Percentiles rank a stretch among this genome's conserved stretches.
Conservation (phyloP, 2,797 vertebrate species). For the Margarornis squamiger region DNA sequence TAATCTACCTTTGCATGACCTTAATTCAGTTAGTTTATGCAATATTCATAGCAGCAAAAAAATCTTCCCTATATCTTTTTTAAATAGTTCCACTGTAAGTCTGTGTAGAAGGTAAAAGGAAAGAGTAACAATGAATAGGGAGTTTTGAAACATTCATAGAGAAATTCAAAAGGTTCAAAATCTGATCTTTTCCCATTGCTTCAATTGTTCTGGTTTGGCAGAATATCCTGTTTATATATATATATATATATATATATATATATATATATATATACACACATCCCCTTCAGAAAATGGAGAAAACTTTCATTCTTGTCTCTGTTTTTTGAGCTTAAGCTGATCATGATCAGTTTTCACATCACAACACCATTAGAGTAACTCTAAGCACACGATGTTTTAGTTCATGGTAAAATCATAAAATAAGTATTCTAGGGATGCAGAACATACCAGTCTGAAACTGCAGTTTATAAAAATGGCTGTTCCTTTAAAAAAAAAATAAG, state of each 20-base stretch:
- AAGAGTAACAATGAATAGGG: conserved; percentile 23
- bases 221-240: background rate
- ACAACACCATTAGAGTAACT: background rate
- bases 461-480: background rate
- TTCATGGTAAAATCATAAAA: background rate
- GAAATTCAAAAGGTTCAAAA: conserved; percentile 23
- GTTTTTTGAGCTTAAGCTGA: background rate
- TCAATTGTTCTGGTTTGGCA: background rate
- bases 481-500: background rate
- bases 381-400: background rate
- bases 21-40: conserved; percentile 51
- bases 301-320: background rate
- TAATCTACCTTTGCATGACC: conserved; percentile 49
- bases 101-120: background rate
- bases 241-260: background rate
- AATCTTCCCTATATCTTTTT: conserved; percentile 15
- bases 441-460: background rate
- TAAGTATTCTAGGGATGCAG: background rate
- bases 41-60: conserved; percentile 55
- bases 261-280: background rate
- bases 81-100: background rate
- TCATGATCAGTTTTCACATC: background rate
- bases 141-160: conserved; percentile 32
- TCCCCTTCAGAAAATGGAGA: background rate
- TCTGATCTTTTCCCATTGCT: background rate